phyloP scores from a whole-genome alignment of 2,888 invertebrate species.

The Hoplodrina blanda region DNA sequence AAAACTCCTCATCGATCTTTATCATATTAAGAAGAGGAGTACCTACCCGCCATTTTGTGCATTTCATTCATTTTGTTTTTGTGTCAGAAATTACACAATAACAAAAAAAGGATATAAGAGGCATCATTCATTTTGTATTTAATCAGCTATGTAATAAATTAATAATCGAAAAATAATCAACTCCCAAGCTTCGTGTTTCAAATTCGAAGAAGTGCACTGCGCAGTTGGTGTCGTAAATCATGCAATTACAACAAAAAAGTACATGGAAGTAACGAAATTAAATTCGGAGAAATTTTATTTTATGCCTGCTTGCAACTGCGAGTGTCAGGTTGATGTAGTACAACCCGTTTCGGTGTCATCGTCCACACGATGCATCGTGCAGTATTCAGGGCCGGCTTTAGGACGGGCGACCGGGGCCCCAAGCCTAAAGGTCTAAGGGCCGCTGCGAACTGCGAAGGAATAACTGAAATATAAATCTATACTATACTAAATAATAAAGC shows the following conservation, averaged over 20 bases:
- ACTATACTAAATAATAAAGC: too few relatives aligned
- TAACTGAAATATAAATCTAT: too few relatives aligned
- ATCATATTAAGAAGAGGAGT: too few relatives aligned
- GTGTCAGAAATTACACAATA: slow-evolving; percentile 1
- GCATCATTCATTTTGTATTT: slow-evolving; percentile 22
- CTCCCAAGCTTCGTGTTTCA: slow-evolving; percentile 28
- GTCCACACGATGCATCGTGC: slow-evolving; percentile 27
- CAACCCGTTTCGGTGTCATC: slow-evolving; percentile 44
- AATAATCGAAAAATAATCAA: slow-evolving; percentile 28
- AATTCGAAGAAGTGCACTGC: slow-evolving; percentile 50
- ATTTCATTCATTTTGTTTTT: too few relatives aligned
- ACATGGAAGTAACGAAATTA: slow-evolving; percentile 50
- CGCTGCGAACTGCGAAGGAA: too few relatives aligned
- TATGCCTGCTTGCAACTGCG: slow-evolving; percentile 53
- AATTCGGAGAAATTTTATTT: slow-evolving; percentile 66
- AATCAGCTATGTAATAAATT: slow-evolving; percentile 24
- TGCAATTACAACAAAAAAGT: slow-evolving; percentile 49
- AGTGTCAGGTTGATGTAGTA: slow-evolving; percentile 50
- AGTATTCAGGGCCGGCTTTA: too few relatives aligned
- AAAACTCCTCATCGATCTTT: too few relatives aligned
- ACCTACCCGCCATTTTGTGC: background rate
- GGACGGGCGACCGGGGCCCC: too few relatives aligned
- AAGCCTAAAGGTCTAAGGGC: too few relatives aligned
- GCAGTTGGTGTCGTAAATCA: slow-evolving; percentile 31
- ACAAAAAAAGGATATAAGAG: slow-evolving; percentile 4